Base-by-base conservation (phyloP, 2,113 vertebrate species). In the Menidia beryllina region DNA sequence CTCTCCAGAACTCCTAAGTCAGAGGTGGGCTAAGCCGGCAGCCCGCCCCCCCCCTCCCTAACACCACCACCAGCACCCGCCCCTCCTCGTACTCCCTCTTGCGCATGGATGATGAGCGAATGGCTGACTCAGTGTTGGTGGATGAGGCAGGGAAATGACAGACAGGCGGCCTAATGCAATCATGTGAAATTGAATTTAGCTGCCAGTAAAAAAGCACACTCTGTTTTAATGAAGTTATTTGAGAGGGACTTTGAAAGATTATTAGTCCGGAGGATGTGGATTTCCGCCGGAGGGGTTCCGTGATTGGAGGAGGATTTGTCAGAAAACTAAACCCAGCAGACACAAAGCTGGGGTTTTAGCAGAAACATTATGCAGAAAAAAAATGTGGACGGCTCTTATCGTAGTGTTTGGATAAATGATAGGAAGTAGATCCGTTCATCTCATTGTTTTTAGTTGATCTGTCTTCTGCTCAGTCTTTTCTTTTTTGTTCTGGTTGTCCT, bases 121-220 rank as follows among this genome's bases (percentile, higher is more conserved):
- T 73, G 88, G 83, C 90, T 90, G 87, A 88, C 84, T 91, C 88
- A 64, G 64, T 65, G 77, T 68, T 64, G 76, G 78, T 75, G 70
- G 84, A 84, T 75, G 77, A 86, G 82, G 78, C 81, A 56, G 83
- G 72, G 72, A 83, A 83, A 85, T 85, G 86, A 85, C 67, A 69
- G 74, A 41, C 75, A 43, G 72, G 43, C 64, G 6, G 78, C 25
- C 76, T 86, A 87, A 88, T 90, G 84, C 83, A 87, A 88, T 91
- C 66, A 65, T 24, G 26, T 78, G 62, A 83, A 90, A 90, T 88
- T 82, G 53, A 61, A 88, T 91, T 82, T 74, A 69, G 69, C 39
- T 2, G 20, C 72, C 69, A 80, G 82, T 86, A 70, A 81, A 82
- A n/a, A 85, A 47, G 50, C 70, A 49, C 59, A 55, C 52, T 55